Base-by-base conservation (phyloP, 2,113 vertebrate genomes). In the Takifugu flavidus region DNA sequence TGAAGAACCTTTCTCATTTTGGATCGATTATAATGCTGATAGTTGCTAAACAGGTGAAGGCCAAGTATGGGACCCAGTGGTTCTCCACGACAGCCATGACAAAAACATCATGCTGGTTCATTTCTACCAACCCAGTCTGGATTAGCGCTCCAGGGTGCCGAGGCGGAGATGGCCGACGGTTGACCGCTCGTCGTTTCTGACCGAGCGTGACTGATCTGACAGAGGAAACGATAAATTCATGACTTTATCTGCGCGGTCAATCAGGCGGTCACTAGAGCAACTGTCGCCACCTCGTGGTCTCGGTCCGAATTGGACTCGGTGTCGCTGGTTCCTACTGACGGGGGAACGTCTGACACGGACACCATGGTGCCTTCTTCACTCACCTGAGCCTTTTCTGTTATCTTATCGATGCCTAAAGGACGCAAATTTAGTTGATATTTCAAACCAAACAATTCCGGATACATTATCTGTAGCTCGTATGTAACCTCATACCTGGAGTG, bases 371-470 rank as follows among this genome's bases (percentile, higher is more conserved):
- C 96, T 2, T 98, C 95, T 67, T 93, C 91, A 0, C 94, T 93
- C 25, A 97, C 93, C 89, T 94, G 96, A 0, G 96, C 91, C 88
- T 94, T 96, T 88, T 98, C 95, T 0, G 95, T 98, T 49, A 98
- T 92, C 73, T 98, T 98, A 85, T 98, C 95, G 2, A 99, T 95
- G 52, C 91, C 96, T 98, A 54, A 50, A 56, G 27, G 45, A 27
- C 4, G 25, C 8, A 27, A 53, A 14, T 27, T 27, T 52, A 6
- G 11, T 45, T 45, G 43, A 13, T 45, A 14, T 10, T 45, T 45
- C 3, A 14, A 11, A 43, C 42, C 6, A 43, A 43, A 45, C 43
- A 45, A 45, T 45, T 3, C 43, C 4, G 2, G 43, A 6, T 10
- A 45, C 14, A 45, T 3, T 15, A 2, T 15, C n/a, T 20, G 14